Base-by-base conservation (phyloP, 2,797 vertebrate species). In the Borostomias antarcticus region DNA sequence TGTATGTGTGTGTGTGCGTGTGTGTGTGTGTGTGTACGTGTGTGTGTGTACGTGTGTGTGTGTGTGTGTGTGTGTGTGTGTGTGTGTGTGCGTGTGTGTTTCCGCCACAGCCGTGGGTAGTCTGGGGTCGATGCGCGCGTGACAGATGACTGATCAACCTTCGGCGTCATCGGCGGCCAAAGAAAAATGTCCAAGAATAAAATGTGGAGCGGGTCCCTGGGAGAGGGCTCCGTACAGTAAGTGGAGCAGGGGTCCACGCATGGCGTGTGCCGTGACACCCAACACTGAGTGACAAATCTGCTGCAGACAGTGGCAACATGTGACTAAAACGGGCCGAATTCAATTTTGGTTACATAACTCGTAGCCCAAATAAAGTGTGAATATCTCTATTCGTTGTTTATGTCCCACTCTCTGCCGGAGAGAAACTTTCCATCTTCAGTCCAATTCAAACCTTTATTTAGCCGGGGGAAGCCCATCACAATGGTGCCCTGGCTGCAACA, bases 121-220 rank as follows among this genome's bases (percentile, higher is more conserved):
- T 43, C 15, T 5, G 40, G 6, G 37, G 37, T 43, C 35, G 35
- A 37, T 43, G 40, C 5, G 15, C n/a, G 40, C n/a, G 40, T 43
- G 40, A 79, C 76, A 64, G 75, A 74, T 78, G 79, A 84, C 85
- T 74, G 64, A 32, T 80, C 76, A 76, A 81, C 78, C 66, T 80
- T 82, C 82, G 81, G 69, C 75, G 76, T 77, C 81, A 85, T 86
- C 76, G 58, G 66, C 65, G 67, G 70, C 73, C 79, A 84, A 79
- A 82, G 82, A 77, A 76, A 60, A 80, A 84, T 82, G 62, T 75
- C 88, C 89, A 91, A 90, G 82, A 92, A 92, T 91, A 92, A 92
- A 86, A 92, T 90, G 80, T 92, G 81, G 90, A 87, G 73, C 85
- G 76, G 80, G 82, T 91, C 91, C 91, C 88, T 59, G 37, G 87